phyloP scores from a whole-genome alignment of 2,797 vertebrate species.

The Allobates femoralis region DNA sequence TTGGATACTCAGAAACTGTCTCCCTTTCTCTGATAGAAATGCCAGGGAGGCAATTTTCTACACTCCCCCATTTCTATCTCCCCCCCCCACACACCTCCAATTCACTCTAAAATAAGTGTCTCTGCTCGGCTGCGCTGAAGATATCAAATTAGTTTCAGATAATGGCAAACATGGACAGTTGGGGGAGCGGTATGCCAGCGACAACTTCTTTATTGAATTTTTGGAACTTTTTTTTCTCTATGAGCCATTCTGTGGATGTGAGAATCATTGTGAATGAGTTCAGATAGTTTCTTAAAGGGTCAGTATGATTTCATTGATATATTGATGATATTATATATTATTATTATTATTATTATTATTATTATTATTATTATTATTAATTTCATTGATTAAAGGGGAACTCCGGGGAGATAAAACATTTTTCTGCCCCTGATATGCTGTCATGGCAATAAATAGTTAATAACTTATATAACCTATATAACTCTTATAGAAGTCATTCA shows the following conservation, averaged over 20 bases:
- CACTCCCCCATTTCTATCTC: background rate
- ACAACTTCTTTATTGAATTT: constrained; percentile 54
- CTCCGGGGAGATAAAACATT: no score
- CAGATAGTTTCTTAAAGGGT: background rate
- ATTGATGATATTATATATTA: no score
- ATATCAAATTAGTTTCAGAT: constrained; percentile 63
- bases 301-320: no score
- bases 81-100: background rate
- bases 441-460: no score
- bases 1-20: constrained; percentile 29
- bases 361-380: no score
- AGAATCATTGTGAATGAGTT: background rate
- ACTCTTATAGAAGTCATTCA: no score
- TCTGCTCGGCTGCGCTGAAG: constrained; percentile 47
- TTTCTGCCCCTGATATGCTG: no score
- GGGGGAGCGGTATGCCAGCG: constrained; percentile 25
- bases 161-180: constrained; percentile 49
- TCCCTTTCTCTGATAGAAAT: constrained; percentile 23
- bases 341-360: no score
- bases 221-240: constrained; percentile 21
- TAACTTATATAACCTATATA: no score
- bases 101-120: constrained; percentile 50
- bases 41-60: constrained; percentile 18
- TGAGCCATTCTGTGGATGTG: background rate
- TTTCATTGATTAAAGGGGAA: no score